Evolutionary conservation across 64 coral and sea anemone genomes (phyloP).

Genomic region (Acropora yongei): DNA sequence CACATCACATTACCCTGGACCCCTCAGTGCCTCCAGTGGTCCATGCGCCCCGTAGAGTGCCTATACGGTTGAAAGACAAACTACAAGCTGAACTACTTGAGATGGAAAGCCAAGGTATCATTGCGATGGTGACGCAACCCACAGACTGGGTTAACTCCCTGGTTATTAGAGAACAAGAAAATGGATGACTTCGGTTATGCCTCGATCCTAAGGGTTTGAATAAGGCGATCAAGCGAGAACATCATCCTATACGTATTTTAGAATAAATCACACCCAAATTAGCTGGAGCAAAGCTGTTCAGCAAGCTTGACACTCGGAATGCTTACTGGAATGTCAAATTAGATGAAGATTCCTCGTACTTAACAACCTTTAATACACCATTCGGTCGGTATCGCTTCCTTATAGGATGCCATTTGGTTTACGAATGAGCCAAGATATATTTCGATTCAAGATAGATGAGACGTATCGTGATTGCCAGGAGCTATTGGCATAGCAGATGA

Average conservation of each 20-base stretch:
- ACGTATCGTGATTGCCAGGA: slow-evolving; percentile 48
- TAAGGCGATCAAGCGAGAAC: slow-evolving; percentile 28
- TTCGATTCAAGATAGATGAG: slow-evolving; percentile 59
- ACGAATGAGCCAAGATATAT: slow-evolving; percentile 65
- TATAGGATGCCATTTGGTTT: slow-evolving; percentile 65
- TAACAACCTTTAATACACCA: not conserved
- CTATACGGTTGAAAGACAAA: slow-evolving; percentile 37
- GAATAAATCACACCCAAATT: not conserved
- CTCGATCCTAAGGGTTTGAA: slow-evolving; percentile 29
- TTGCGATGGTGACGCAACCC: slow-evolving; percentile 15
- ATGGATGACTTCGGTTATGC: slow-evolving; percentile 28
- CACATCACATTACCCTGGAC: slow-evolving; percentile 19
- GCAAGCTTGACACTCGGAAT: slow-evolving; percentile 40
- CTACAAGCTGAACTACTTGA: slow-evolving; percentile 15
- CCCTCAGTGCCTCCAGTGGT: not conserved
- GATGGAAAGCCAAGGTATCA: slow-evolving; percentile 37
- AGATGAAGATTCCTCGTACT: not conserved
- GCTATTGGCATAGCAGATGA: slow-evolving; percentile 53
- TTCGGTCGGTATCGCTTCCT: slow-evolving; percentile 52
- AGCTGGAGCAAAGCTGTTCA: slow-evolving; percentile 34
- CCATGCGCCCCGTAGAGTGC: slow-evolving; percentile 13
- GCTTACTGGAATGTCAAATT: slow-evolving; percentile 6
- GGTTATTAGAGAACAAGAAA: slow-evolving; percentile 30
- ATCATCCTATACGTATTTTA: not conserved
- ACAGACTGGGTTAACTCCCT: slow-evolving; percentile 42